phyloP scores from a whole-genome alignment of 2,113 vertebrate genomes.

The Mungos mungo region DNA sequence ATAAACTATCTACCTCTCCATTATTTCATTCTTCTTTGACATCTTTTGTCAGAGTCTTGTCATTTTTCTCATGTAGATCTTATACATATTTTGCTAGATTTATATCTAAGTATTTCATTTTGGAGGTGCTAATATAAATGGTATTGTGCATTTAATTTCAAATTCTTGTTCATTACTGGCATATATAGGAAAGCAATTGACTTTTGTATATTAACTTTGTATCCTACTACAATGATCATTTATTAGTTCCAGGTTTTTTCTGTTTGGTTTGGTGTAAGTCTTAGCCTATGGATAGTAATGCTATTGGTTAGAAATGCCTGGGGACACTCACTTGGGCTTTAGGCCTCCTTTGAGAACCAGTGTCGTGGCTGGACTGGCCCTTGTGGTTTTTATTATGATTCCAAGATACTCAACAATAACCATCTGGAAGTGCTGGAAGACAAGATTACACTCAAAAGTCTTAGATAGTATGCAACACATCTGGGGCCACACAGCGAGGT shows the following conservation, averaged over 20 bases:
- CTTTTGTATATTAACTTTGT: neutral
- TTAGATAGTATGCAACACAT: neutral
- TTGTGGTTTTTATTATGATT: neutral
- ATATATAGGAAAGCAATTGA: neutral
- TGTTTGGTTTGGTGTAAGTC: neutral
- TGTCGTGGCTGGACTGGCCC: neutral
- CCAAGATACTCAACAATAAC: neutral
- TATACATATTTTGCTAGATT: neutral
- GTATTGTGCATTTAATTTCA: neutral
- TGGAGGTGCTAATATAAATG: neutral
- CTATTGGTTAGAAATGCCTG: neutral
- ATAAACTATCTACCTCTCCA: neutral
- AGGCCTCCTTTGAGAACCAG: neutral
- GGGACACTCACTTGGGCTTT: neutral
- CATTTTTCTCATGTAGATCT: neutral
- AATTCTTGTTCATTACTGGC: neutral
- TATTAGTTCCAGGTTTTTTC: neutral
- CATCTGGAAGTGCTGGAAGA: neutral
- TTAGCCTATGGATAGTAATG: neutral
- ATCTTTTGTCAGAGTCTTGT: neutral
- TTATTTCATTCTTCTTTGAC: neutral
- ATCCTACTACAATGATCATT: neutral
- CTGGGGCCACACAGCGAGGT: neutral
- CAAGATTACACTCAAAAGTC: neutral
- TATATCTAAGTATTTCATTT: neutral